Base-by-base conservation (phyloP, 2,797 vertebrate species). In the Microtus agrestis region DNA sequence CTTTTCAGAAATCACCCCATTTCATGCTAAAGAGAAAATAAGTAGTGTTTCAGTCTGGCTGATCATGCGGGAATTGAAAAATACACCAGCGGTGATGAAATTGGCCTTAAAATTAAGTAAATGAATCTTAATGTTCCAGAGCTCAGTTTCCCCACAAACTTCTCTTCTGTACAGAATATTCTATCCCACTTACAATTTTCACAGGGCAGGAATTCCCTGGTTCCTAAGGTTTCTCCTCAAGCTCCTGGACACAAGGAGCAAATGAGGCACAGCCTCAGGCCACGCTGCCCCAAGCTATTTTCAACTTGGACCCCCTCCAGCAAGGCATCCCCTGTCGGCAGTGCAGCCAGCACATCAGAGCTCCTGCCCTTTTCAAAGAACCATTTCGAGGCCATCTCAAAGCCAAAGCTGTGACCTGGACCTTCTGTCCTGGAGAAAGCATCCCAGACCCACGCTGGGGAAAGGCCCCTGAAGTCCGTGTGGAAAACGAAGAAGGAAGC, bases 1-100 rank as follows among this genome's bases (percentile, higher is more conserved):
- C 6, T 80, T 37, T 84, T 61, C 37, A 85, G 88, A 89, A 76
- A 71, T 27, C 6, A 21, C 13, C 77, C 40, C 46, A 48, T 34
- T 84, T 76, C 56, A 51, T 43, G 40, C 63, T 81, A 82, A 87
- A 69, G 76, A 90, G 81, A 54, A 91, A 95, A 21, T n/a, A 79
- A 92, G 27, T n/a, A 27, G 4, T 10, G 27, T 43, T 43, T 17
- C 13, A n/a, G 51, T 29, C 56, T 74, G 63, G 1, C 48, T 25
- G 29, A 86, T n/a, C 87, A 92, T 5, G 2, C 13, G 76, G 56
- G n/a, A 65, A 79, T 0, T 17, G 19, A 31, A 67, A 97, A 89
- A 40, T 13, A 85, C 4, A 1, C 10, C 31, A 17, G 14, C 4
- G 7, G 37, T 11, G 43, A 91, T 87, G 84, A 91, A 37, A 82